Evolutionary conservation across 2,797 vertebrate genomes (phyloP).

Genomic region (Graptemys geographica): DNA sequence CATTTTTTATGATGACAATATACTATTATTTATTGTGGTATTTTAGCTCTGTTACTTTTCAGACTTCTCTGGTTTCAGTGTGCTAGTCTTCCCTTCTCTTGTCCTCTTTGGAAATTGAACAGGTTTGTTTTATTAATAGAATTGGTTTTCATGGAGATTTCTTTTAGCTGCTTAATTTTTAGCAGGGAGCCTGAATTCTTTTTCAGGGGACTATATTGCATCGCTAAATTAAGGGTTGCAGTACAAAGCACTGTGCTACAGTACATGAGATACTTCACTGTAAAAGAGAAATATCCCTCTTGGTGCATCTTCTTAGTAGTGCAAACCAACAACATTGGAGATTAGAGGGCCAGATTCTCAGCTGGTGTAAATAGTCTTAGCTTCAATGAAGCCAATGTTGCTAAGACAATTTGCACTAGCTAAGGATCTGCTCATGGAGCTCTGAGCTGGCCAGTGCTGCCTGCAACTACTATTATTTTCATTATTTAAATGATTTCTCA

Average conservation of each 20-base stretch:
- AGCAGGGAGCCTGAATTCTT: background rate
- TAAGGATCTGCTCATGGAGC: background rate
- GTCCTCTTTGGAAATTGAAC: background rate
- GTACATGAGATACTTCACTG: background rate
- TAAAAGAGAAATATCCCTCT: background rate
- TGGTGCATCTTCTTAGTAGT: background rate
- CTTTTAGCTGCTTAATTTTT: background rate
- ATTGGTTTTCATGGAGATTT: conserved; percentile 7
- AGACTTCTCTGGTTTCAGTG: background rate
- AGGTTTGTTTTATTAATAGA: conserved; percentile 47
- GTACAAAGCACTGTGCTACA: background rate
- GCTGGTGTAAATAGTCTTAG: conserved; percentile 6
- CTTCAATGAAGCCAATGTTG: background rate
- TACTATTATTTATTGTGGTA: background rate
- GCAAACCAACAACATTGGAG: background rate
- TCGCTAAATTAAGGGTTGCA: background rate
- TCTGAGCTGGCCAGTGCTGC: rapidly evolving
- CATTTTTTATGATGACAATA: conserved; percentile 1
- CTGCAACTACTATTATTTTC: background rate
- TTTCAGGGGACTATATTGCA: background rate
- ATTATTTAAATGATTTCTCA: background rate
- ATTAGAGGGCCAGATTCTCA: background rate
- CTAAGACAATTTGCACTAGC: background rate
- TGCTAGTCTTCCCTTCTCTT: background rate
- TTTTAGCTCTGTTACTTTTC: background rate